Evolutionary conservation across 2,797 vertebrate genomes (phyloP).

Genomic region (Tokudaia tokunoshimensis): DNA sequence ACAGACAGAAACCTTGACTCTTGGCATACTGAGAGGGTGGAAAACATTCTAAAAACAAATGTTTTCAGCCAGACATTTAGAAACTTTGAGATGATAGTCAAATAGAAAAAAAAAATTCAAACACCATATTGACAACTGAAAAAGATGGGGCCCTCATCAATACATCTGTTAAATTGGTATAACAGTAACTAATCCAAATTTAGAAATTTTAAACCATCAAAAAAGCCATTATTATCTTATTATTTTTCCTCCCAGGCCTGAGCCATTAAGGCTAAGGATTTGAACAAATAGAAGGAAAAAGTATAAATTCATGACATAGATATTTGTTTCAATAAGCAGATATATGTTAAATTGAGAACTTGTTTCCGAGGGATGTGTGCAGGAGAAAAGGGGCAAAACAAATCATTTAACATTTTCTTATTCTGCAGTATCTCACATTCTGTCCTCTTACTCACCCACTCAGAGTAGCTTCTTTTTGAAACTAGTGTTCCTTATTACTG

Average conservation of each 20-base stretch:
- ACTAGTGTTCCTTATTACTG: background rate
- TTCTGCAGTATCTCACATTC: background rate
- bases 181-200: background rate
- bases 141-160: background rate
- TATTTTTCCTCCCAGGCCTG: background rate
- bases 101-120: background rate
- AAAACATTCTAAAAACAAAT: background rate
- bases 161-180: conserved; percentile 47
- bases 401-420: background rate
- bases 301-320: background rate
- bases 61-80: background rate
- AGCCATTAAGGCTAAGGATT: background rate
- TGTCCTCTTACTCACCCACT: background rate
- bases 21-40: background rate
- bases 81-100: background rate
- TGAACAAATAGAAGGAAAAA: background rate
- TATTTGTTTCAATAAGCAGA: background rate
- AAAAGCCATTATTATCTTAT: background rate
- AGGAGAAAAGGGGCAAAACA: background rate
- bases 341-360: conserved; percentile 27
- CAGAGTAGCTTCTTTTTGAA: background rate
- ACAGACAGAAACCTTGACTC: background rate
- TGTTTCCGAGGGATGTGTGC: background rate
- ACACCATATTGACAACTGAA: fast-evolving
- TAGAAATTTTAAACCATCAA: background rate